Conservation (phyloP, 2,113 vertebrate species). For the Dicentrarchus labrax region DNA sequence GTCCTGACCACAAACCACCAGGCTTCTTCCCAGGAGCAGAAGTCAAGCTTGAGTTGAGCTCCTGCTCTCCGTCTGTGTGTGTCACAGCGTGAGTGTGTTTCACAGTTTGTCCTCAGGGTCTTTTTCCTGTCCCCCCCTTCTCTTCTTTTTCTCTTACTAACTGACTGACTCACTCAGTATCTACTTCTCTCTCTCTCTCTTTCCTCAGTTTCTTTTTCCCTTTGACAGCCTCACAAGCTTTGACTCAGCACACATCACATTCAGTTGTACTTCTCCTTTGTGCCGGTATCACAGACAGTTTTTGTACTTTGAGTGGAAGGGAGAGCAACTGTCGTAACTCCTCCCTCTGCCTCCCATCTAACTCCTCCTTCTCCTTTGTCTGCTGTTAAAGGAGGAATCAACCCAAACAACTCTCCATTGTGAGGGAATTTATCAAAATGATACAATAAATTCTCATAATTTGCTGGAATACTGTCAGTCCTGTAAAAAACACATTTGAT, state of each 20-base stretch:
- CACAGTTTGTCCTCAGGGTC: conserved; percentile 25
- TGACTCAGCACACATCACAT: conserved; percentile 36
- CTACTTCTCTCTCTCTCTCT: conserved; percentile 27
- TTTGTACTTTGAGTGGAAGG: conserved; percentile 61
- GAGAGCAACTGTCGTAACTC: conserved; percentile 55
- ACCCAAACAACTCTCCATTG: conserved; percentile 23
- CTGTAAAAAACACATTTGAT: not conserved
- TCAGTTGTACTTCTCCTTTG: conserved; percentile 67
- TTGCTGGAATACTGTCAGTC: not conserved
- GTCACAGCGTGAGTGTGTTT: conserved; percentile 34
- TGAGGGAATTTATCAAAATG: conserved; percentile 11
- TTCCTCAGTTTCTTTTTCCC: conserved; percentile 30
- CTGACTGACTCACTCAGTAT: conserved; percentile 33
- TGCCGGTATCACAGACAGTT: conserved; percentile 55
- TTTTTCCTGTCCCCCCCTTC: conserved; percentile 51
- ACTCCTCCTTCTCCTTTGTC: conserved; percentile 73
- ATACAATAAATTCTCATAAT: conserved; percentile 5
- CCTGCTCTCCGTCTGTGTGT: conserved; percentile 21
- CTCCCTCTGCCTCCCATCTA: conserved; percentile 39
- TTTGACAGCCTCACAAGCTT: conserved; percentile 49
- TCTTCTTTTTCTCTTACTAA: conserved; percentile 19
- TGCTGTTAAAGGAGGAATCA: conserved; percentile 33
- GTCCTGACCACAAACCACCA: conserved; percentile 27
- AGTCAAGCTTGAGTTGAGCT: conserved; percentile 20
- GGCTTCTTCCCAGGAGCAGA: conserved; percentile 9